A percentile compares a stretch with the other conserved stretches of the same genome.
Evolutionary conservation across 1,140 invertebrate genomes (phyloP).

Genomic region (Meloidogyne hapla): DNA sequence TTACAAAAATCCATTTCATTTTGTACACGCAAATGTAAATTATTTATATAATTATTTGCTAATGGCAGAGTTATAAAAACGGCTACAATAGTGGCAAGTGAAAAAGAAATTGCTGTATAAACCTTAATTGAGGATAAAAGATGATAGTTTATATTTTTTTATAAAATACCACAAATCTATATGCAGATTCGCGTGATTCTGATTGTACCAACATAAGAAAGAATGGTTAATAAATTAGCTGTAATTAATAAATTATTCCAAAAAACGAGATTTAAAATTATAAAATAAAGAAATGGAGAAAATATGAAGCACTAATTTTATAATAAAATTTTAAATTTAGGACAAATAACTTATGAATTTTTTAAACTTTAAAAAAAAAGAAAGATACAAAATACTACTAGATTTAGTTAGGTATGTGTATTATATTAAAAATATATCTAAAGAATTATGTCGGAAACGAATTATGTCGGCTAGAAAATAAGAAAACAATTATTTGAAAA

Average conservation of each 20-base stretch:
- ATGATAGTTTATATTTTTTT: neutral
- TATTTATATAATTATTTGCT: slow-evolving; percentile 64
- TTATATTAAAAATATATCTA: too few relatives aligned
- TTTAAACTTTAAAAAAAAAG: too few relatives aligned
- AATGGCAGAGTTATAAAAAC: slow-evolving; percentile 62
- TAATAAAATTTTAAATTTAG: too few relatives aligned
- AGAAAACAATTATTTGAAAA: neutral
- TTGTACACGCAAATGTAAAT: slow-evolving; percentile 57
- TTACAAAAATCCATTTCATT: slow-evolving; percentile 64
- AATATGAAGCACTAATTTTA: too few relatives aligned
- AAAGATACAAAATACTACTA: too few relatives aligned
- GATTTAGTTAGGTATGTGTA: too few relatives aligned
- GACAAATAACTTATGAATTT: too few relatives aligned
- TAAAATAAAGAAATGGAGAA: too few relatives aligned
- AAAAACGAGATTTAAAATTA: neutral
- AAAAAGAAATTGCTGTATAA: slow-evolving; percentile 58
- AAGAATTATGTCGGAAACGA: neutral
- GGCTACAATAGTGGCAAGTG: slow-evolving; percentile 57
- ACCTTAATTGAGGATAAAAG: slow-evolving; percentile 7
- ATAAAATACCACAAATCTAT: slow-evolving; percentile 49
- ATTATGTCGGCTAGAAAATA: neutral
- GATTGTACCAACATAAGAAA: slow-evolving; percentile 19
- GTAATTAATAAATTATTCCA: too few relatives aligned
- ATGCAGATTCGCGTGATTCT: slow-evolving; percentile 50
- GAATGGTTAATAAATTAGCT: neutral